Base-by-base conservation (phyloP, 2,113 vertebrate genomes). In the Poeciliopsis occidentalis region DNA sequence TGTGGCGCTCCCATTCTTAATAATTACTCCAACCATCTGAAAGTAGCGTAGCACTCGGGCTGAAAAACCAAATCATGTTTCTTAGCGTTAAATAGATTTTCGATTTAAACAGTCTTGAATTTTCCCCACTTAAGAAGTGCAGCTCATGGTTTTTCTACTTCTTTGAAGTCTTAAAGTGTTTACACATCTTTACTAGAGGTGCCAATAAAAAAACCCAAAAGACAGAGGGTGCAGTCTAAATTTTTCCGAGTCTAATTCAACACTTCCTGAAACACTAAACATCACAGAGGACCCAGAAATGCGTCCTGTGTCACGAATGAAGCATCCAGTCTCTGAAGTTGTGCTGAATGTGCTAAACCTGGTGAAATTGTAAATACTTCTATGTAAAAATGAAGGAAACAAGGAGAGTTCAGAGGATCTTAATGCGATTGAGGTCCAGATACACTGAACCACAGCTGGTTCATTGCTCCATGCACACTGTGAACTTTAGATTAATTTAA, bases 381-480 rank as follows among this genome's bases (percentile, higher is more conserved):
- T n/a, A 29, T 66, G 44, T 69, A 70, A 64, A 60, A 57, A 60
- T 0, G 64, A 71, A 76, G 60, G 39, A 63, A 61, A 29, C 24
- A 37, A 27, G 12, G 17, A 22, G 64, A 63, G 67, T 0, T 37
- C 12, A 17, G 1, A 44, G 29, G 0, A 73, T 64, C 66, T 78
- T 27, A 74, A 54, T 37, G 68, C 71, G 68, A 41, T 19, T 22
- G 8, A 15, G 31, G 60, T 8, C 19, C 54, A 2, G 1, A 44
- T 8, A 60, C 27, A 13, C 75, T 60, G 68, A 87, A 65, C 86
- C 78, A 17, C 69, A 2, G 73, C 24, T 64, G 83, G 73, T 82
- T 87, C 34, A 1, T 63, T 79, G 73, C 83, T 87, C 70, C 82
- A 84, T 68, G 73, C 74, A 63, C 90, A 91, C 91, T 92, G 91